phyloP scores from a whole-genome alignment of 1,140 invertebrate species.

The Tetramorium simillimum region DNA sequence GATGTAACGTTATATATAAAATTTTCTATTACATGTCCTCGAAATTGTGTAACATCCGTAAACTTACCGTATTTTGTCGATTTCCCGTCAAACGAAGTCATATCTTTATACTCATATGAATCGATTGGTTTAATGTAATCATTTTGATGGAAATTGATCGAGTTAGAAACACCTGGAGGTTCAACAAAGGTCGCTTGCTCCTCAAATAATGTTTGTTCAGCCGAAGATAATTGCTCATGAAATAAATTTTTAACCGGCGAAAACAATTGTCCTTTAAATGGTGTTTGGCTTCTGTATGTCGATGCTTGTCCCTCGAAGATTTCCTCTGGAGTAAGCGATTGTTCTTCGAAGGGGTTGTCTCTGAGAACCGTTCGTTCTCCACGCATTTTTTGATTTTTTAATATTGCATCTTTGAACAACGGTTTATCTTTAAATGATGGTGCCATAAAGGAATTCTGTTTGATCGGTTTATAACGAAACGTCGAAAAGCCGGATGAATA shows the following conservation, averaged over 20 bases:
- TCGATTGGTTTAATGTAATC: slow-evolving; percentile 50
- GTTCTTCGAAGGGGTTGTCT: slow-evolving; percentile 18
- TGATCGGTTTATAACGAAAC: slow-evolving; percentile 32
- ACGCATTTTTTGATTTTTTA: slow-evolving; percentile 33
- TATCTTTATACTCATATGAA: slow-evolving; percentile 37
- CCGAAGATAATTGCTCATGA: background rate
- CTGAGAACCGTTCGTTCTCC: background rate
- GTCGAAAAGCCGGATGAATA: background rate
- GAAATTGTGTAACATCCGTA: background rate
- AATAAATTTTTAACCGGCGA: background rate
- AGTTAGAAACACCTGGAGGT: background rate
- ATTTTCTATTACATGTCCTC: background rate
- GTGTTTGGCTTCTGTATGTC: background rate
- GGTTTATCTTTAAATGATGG: slow-evolving; percentile 50
- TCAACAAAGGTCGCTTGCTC: slow-evolving; percentile 1
- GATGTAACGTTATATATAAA: background rate
- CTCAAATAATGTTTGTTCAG: slow-evolving; percentile 19
- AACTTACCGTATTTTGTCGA: slow-evolving; percentile 76
- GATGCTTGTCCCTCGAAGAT: slow-evolving; percentile 20
- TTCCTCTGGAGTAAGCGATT: background rate
- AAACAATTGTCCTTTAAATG: slow-evolving; percentile 23
- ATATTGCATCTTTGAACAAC: slow-evolving; percentile 35
- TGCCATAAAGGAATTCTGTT: slow-evolving; percentile 14
- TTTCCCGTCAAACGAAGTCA: slow-evolving; percentile 66
- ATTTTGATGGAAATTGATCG: slow-evolving; percentile 2